Conservation (phyloP, 1,140 invertebrate genomes). For the Lucilia cuprina region DNA sequence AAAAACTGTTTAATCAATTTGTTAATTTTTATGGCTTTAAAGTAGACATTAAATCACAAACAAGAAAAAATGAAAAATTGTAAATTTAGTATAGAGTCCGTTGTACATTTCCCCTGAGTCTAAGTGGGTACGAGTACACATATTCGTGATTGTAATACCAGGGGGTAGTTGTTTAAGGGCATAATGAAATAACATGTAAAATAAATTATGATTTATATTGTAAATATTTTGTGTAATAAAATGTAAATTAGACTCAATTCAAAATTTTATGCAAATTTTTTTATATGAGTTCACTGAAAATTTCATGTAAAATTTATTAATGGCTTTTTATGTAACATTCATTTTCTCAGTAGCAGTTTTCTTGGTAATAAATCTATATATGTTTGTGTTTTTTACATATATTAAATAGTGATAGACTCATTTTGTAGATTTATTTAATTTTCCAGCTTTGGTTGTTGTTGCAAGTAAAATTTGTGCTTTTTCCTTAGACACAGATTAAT, state of each 20-base stretch:
- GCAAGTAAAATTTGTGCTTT: no score
- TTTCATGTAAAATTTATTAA: neutral
- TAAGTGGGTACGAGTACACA: neutral
- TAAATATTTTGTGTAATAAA: neutral
- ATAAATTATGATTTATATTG: neutral
- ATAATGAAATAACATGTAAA: no score
- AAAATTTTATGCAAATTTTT: neutral
- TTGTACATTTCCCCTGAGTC: neutral
- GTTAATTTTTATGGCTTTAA: slow-evolving; percentile 29
- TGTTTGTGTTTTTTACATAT: neutral
- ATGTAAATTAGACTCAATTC: neutral
- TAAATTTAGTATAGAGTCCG: neutral
- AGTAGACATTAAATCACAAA: neutral
- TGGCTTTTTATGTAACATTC: neutral
- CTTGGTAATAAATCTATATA: neutral
- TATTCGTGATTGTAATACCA: neutral
- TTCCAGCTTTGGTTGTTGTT: neutral
- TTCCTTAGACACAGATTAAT: neutral
- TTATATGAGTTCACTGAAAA: neutral
- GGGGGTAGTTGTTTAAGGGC: no score
- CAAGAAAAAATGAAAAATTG: neutral
- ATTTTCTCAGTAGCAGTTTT: neutral
- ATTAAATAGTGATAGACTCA: neutral
- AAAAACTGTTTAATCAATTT: slow-evolving; percentile 27
- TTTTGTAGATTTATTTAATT: neutral